Conservation (phyloP, 2,113 vertebrate species). For the Lepus americanus region DNA sequence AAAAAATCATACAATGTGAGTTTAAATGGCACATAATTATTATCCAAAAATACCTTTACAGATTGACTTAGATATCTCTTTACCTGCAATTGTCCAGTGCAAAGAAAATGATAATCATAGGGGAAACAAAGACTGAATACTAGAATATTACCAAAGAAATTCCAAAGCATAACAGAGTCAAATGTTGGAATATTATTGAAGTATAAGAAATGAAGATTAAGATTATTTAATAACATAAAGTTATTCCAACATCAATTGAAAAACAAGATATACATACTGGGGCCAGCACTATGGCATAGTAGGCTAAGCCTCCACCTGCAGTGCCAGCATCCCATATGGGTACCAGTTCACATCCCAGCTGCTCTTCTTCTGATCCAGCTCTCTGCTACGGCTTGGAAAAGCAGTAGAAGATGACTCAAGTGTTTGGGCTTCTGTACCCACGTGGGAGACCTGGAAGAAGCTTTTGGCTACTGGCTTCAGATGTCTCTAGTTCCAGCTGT, state of each 20-base stretch:
- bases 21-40: constrained; percentile 4
- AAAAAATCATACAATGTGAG: not conserved
- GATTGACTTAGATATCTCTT: not conserved
- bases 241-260: not conserved
- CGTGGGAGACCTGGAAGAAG: too few relatives aligned
- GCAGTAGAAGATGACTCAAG: too few relatives aligned
- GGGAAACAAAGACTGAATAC: not conserved
- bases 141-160: constrained; percentile 45
- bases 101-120: constrained; percentile 5
- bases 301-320: too few relatives aligned
- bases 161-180: not conserved
- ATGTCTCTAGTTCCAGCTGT: too few relatives aligned
- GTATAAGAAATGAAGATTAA: constrained; percentile 18
- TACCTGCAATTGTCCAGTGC: not conserved
- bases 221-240: constrained; percentile 46
- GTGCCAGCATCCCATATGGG: too few relatives aligned
- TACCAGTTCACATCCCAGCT: too few relatives aligned
- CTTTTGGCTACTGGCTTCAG: too few relatives aligned
- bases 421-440: too few relatives aligned
- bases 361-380: too few relatives aligned
- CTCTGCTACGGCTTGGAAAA: too few relatives aligned
- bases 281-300: too few relatives aligned
- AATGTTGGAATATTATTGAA: not conserved
- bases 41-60: constrained; percentile 34
- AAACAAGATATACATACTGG: not conserved